Percentiles rank a stretch among this genome's conserved stretches.
Conservation (phyloP, 2,888 invertebrate genomes). For the Candidula unifasciata region DNA sequence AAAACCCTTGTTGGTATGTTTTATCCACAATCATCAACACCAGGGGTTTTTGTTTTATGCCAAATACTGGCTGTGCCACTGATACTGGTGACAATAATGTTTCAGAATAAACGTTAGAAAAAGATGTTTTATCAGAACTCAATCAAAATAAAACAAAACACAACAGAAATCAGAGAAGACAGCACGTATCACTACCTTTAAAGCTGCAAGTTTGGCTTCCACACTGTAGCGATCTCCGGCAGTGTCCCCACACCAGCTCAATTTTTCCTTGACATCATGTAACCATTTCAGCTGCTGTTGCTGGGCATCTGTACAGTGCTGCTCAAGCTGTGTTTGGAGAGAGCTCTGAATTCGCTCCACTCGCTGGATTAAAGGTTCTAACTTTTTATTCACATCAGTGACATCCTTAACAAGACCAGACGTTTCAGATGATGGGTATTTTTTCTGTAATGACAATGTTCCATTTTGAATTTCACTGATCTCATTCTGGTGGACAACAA, state of each 20-base stretch:
- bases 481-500: conserved; percentile 86
- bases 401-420: conserved; percentile 73
- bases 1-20: too few species aligned
- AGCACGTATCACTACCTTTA: conserved; percentile 64
- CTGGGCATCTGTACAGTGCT: conserved; percentile 90
- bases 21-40: too few species aligned
- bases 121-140: not conserved
- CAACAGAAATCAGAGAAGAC: not conserved
- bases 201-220: conserved; percentile 90
- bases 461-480: conserved; percentile 89
- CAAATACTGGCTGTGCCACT: too few species aligned
- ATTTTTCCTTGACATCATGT: conserved; percentile 89
- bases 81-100: too few species aligned
- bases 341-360: conserved; percentile 83
- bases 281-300: conserved; percentile 89
- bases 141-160: not conserved
- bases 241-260: conserved; percentile 92
- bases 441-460: conserved; percentile 64
- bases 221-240: conserved; percentile 90
- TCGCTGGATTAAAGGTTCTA: conserved; percentile 87
- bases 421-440: conserved; percentile 74
- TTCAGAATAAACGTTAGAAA: too few species aligned
- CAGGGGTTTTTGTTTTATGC: too few species aligned
- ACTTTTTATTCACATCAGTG: conserved; percentile 77
- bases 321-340: conserved; percentile 88